phyloP scores from a whole-genome alignment of 1,140 invertebrate genomes.

The Temnothorax nylanderi region DNA sequence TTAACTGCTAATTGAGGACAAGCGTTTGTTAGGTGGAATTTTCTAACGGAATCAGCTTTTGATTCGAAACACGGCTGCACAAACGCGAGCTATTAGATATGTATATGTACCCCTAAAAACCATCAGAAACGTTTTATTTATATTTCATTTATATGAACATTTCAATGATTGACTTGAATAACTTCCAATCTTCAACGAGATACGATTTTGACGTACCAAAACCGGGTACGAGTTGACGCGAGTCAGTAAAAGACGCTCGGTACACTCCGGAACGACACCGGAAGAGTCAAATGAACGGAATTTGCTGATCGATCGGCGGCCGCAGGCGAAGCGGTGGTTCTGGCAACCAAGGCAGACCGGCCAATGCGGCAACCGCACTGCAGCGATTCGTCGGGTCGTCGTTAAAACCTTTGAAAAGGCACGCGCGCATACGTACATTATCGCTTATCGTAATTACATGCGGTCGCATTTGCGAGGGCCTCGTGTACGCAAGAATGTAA shows the following conservation, averaged over 20 bases:
- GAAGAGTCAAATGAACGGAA: conserved; percentile 34
- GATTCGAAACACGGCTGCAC: background rate
- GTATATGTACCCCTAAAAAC: background rate
- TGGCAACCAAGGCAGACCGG: conserved; percentile 21
- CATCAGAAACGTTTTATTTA: background rate
- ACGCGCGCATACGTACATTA: conserved; percentile 65
- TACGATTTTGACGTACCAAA: background rate
- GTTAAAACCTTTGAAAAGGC: conserved; percentile 54
- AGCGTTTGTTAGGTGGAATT: background rate
- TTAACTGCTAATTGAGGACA: conserved; percentile 18
- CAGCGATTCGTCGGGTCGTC: conserved; percentile 46
- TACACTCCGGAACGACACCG: background rate
- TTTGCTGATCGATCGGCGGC: conserved; percentile 27
- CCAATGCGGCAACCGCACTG: conserved; percentile 59
- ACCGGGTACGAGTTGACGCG: background rate
- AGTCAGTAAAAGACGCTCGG: background rate
- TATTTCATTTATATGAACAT: background rate
- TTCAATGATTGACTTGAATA: no score
- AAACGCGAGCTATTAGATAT: background rate
- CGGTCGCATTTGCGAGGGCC: conserved; percentile 5
- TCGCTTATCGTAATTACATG: conserved; percentile 65
- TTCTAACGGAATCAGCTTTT: background rate
- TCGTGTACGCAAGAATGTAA: conserved; percentile 37
- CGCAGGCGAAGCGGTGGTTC: background rate
- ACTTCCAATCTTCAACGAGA: background rate